Percentiles rank a stretch among this genome's conserved stretches.
Conservation (phyloP, 2,888 invertebrate genomes). For the Drosophila mercatorum region DNA sequence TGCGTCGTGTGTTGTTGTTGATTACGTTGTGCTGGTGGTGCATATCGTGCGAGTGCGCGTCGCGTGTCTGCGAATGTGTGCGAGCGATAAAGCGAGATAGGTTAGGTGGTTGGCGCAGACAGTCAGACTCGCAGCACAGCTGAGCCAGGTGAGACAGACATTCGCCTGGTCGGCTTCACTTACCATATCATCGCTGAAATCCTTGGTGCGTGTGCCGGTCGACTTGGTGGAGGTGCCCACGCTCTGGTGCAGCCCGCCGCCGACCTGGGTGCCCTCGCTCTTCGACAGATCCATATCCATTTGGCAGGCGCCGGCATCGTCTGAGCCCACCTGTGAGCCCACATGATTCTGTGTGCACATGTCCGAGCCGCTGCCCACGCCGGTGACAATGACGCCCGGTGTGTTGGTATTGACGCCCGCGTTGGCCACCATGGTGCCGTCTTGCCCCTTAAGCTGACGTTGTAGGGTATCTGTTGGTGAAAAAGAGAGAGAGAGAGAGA, state of each 20-base stretch:
- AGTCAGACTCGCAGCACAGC: not conserved
- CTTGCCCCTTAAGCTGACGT: conserved; percentile 90
- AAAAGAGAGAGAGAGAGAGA: not conserved
- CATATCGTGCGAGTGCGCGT: conserved; percentile 88
- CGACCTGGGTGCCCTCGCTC: conserved; percentile 93
- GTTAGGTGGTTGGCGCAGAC: conserved; percentile 16
- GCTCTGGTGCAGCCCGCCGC: conserved; percentile 88
- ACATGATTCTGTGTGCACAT: conserved; percentile 90
- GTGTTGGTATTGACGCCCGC: conserved; percentile 75
- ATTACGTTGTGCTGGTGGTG: conserved; percentile 90
- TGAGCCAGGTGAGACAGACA: conserved; percentile 6
- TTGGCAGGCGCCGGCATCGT: conserved; percentile 83
- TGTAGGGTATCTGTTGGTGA: conserved; percentile 85
- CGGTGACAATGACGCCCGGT: conserved; percentile 71
- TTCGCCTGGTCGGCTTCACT: conserved; percentile 39
- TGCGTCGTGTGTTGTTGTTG: conserved; percentile 91
- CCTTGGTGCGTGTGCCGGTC: conserved; percentile 87
- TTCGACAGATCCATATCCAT: conserved; percentile 88
- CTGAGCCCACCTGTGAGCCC: conserved; percentile 86
- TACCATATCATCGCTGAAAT: conserved; percentile 89
- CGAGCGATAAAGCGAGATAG: not conserved
- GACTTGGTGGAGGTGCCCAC: conserved; percentile 88
- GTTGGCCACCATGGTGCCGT: conserved; percentile 84
- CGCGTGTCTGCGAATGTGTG: conserved; percentile 85
- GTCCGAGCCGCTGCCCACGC: conserved; percentile 84